Conservation (phyloP, 2,888 invertebrate species). For the Phortica okadai region DNA sequence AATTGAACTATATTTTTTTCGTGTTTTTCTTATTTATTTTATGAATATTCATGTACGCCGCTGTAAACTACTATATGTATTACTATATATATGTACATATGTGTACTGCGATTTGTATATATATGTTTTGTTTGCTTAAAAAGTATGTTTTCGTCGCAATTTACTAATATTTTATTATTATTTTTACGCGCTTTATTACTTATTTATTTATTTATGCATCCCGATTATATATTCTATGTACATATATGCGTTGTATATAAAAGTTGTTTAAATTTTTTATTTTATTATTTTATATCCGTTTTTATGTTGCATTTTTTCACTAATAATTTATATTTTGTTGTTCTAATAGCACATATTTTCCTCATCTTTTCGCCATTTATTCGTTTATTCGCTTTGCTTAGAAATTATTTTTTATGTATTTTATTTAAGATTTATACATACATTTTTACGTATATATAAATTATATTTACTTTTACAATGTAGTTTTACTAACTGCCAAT, state of each 20-base stretch:
- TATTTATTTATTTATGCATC: background rate
- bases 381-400: constrained; percentile 36
- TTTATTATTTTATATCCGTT: constrained; percentile 26
- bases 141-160: constrained; percentile 7
- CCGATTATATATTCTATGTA: constrained; percentile 32
- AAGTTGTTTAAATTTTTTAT: constrained; percentile 54
- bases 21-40: background rate
- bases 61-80: constrained; percentile 25
- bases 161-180: constrained; percentile 12
- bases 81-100: constrained; percentile 31
- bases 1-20: constrained; percentile 24
- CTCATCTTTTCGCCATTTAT: constrained; percentile 52
- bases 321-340: constrained; percentile 51
- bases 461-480: constrained; percentile 41
- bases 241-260: constrained; percentile 55
- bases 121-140: constrained; percentile 37
- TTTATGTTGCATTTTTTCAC: background rate
- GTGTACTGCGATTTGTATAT: constrained; percentile 17
- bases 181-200: background rate
- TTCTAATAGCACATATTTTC: constrained; percentile 64
- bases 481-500: constrained; percentile 56
- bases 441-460: constrained; percentile 28
- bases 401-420: constrained; percentile 31
- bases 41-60: background rate
- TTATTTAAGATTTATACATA: constrained; percentile 26